Evolutionary conservation across 1,140 invertebrate species (phyloP).

Genomic region (Proctacanthus coquilletti): DNA sequence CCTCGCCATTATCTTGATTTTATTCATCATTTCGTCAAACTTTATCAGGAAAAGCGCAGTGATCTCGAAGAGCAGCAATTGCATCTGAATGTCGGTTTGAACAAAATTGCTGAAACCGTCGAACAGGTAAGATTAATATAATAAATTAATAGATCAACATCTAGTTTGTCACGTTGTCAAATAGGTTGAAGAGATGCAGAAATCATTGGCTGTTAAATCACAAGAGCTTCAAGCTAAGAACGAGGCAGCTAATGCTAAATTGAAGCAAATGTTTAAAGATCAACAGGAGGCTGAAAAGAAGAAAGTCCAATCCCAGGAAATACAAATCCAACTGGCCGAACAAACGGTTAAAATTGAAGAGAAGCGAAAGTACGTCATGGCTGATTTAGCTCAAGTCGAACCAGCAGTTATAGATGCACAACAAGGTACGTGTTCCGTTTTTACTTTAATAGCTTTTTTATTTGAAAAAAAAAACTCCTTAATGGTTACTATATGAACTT

Average conservation of each 20-base stretch:
- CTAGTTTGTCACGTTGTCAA: background rate
- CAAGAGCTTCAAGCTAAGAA: conserved; percentile 97
- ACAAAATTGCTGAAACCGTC: conserved; percentile 98
- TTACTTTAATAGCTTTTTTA: conserved; percentile 4
- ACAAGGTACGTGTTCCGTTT: conserved; percentile 55
- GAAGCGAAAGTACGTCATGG: conserved; percentile 86
- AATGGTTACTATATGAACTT: too few species aligned
- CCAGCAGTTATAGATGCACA: conserved; percentile 97
- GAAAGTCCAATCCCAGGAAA: conserved; percentile 95
- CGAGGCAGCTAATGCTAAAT: conserved; percentile 93
- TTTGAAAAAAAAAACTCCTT: background rate
- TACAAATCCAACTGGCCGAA: conserved; percentile 78
- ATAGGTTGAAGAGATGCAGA: conserved; percentile 90
- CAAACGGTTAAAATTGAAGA: conserved; percentile 86
- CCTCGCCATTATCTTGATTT: conserved; percentile 98
- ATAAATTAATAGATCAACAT: background rate
- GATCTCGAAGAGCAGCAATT: conserved; percentile 98
- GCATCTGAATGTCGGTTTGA: conserved; percentile 95
- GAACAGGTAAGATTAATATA: conserved; percentile 57
- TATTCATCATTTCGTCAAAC: conserved; percentile 97
- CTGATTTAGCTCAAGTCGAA: conserved; percentile 89
- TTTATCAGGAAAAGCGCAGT: conserved; percentile 94
- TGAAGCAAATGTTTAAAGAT: conserved; percentile 98
- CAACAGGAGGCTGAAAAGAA: conserved; percentile 99
- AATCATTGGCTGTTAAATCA: conserved; percentile 92